Base-by-base conservation (phyloP, 2,113 vertebrate species). In the Lycocorax pyrrhopterus region DNA sequence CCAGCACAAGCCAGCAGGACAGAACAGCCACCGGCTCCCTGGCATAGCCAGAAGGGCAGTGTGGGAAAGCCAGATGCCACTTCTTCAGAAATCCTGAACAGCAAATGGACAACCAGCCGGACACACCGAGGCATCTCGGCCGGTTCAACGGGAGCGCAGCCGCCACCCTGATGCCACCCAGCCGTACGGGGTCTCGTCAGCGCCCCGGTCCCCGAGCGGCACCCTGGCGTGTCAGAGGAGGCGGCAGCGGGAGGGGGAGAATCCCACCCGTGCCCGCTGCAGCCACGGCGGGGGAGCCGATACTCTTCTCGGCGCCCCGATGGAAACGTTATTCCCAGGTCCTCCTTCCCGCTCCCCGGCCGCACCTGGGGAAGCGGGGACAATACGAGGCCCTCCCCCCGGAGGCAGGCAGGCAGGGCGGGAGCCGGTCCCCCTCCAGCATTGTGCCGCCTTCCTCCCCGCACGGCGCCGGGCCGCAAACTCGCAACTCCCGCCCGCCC, bases 11-110 rank as follows among this genome's bases (percentile, higher is more conserved):
- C 32, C 68, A 16, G 35, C 29, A 0, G 58, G 74, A 41, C 60
- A 32, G 14, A 51, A 11, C 56, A 0, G 9, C 35, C 66, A 12
- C 49, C 4, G 1, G 9, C 43, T 46, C 43, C 9, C 2, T 0
- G 73, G 74, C 74, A 60, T 3, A 12, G 69, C 27, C 74, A 12
- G 32, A n/a, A 39, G 67, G 58, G 41, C 72, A 13, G 20, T 1
- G 13, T 2, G 39, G 44, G 44, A 33, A 63, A 71, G 2, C 33
- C 37, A 7, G 27, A 8, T 5, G 53, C 75, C 47, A 2, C 80
- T 72, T 46, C 62, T 23, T 27, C 12, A 10, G 6, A 47, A 52
- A 12, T 1, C 29, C 81, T 4, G 3, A 49, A 21, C 0, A 21
- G 23, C 29, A 13, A 32, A 74, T 0, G n/a, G 49, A 29, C 76